Evolutionary conservation across 2,113 vertebrate genomes (phyloP).

Genomic region (Trogon surrucura): DNA sequence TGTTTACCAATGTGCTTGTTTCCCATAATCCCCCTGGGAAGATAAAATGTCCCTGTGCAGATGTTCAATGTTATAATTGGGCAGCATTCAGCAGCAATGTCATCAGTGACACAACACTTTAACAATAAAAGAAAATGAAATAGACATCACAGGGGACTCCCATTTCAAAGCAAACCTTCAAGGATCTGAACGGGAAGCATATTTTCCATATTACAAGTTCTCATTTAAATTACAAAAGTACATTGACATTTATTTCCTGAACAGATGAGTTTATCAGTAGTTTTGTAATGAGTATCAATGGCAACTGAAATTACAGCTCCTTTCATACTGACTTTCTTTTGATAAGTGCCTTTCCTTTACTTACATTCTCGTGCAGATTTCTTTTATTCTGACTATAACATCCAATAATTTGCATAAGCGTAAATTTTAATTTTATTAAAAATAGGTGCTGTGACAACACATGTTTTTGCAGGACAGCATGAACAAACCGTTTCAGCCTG

Average conservation of each 20-base stretch:
- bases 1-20: constrained; percentile 32
- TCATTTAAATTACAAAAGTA: constrained; percentile 73
- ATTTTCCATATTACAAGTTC: constrained; percentile 61
- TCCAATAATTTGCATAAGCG: neutral
- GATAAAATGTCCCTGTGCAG: neutral
- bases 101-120: constrained; percentile 51
- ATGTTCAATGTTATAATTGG: constrained; percentile 62
- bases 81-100: constrained; percentile 58
- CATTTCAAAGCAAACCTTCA: constrained; percentile 70
- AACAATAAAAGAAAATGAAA: constrained; percentile 53
- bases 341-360: constrained; percentile 20
- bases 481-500: neutral
- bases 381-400: neutral
- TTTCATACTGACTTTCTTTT: constrained; percentile 52
- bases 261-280: constrained; percentile 55
- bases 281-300: constrained; percentile 58
- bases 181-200: constrained; percentile 42
- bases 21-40: constrained; percentile 38
- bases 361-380: neutral
- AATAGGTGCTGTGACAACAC: neutral
- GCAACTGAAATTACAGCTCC: constrained; percentile 45
- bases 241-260: constrained; percentile 57
- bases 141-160: constrained; percentile 57
- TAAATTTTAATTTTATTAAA: neutral
- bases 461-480: neutral